phyloP scores from a whole-genome alignment of 2,888 invertebrate genomes.

The Aporophyla nigra region DNA sequence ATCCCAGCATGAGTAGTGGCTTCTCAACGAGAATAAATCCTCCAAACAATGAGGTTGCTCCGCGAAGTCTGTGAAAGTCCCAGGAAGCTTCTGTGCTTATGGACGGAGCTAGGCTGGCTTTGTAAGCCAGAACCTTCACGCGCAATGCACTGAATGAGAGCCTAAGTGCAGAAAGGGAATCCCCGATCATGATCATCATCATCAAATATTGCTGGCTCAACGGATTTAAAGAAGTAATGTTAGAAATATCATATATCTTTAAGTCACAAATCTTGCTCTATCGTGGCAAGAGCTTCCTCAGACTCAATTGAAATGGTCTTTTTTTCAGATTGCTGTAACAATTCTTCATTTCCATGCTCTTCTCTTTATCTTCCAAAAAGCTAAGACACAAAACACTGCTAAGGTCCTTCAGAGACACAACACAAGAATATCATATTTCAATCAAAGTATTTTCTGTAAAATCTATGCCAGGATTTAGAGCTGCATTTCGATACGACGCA shows the following conservation, averaged over 20 bases:
- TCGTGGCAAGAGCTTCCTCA: not conserved
- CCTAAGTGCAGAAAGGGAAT: no score
- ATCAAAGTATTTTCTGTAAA: slow-evolving; percentile 5
- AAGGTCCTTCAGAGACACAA: not conserved
- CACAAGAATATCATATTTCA: slow-evolving; percentile 7
- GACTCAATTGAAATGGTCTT: not conserved
- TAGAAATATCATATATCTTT: not conserved
- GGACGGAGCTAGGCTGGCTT: no score
- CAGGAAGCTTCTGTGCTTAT: no score
- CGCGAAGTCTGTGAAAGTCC: no score
- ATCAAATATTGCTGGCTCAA: not conserved
- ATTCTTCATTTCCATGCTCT: not conserved
- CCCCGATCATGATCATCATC: no score
- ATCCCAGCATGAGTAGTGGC: no score
- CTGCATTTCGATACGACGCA: slow-evolving; percentile 37
- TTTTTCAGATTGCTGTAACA: not conserved
- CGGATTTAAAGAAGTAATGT: not conserved
- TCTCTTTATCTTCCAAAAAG: not conserved
- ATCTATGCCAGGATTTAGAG: not conserved
- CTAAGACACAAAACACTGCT: not conserved
- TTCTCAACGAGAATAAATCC: no score
- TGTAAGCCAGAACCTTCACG: no score
- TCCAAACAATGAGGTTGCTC: no score
- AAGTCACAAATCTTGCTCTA: not conserved
- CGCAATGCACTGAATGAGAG: no score